phyloP scores from a whole-genome alignment of 2,888 invertebrate genomes.

The Zele albiditarsus region DNA sequence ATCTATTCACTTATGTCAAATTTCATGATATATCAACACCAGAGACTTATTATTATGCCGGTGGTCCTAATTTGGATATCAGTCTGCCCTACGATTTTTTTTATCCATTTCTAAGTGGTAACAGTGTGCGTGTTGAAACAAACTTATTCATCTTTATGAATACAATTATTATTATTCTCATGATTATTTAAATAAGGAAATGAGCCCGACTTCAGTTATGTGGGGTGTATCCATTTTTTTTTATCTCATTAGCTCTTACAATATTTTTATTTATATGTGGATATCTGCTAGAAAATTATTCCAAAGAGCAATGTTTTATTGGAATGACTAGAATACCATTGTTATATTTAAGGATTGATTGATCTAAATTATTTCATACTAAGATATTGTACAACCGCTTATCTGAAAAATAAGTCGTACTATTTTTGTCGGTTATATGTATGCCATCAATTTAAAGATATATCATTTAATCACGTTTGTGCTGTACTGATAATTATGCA shows the following conservation, averaged over 20 bases:
- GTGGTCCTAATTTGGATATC: conserved; percentile 79
- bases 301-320: too few species aligned
- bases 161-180: background rate
- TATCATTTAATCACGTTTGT: background rate
- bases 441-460: background rate
- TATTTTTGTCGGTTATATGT: too few species aligned
- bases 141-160: conserved; percentile 6
- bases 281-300: too few species aligned
- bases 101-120: conserved; percentile 77
- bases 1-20: conserved; percentile 64
- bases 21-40: conserved; percentile 74
- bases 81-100: conserved; percentile 83
- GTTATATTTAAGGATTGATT: too few species aligned
- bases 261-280: too few species aligned
- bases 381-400: too few species aligned
- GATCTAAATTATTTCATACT: too few species aligned
- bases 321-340: too few species aligned
- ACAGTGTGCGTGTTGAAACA: background rate
- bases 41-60: conserved; percentile 74
- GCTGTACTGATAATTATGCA: background rate
- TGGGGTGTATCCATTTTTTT: too few species aligned
- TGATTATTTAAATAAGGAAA: background rate
- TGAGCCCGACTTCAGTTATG: too few species aligned
- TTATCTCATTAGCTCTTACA: too few species aligned
- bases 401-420: too few species aligned